phyloP scores from a whole-genome alignment of 2,113 vertebrate genomes.

The Rhinopomastus cyanomelas region DNA sequence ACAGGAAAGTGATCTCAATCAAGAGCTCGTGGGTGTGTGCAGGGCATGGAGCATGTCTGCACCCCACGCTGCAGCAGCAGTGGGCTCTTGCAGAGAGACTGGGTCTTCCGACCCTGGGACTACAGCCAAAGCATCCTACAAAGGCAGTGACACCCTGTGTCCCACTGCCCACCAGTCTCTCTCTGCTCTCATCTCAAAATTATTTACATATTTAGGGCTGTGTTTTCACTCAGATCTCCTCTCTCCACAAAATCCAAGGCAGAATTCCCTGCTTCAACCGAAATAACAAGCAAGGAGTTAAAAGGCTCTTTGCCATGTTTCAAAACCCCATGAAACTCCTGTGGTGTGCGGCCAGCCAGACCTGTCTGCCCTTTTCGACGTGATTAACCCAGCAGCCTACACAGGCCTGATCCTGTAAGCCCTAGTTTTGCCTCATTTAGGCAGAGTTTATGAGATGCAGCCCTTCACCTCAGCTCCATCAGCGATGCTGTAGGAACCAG shows the following conservation, averaged over 20 bases:
- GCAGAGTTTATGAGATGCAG: accelerated
- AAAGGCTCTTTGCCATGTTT: neutral
- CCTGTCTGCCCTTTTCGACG: neutral
- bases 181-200: neutral
- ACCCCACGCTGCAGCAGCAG: neutral
- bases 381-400: neutral
- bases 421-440: neutral
- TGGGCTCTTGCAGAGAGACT: too few relatives aligned
- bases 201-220: neutral
- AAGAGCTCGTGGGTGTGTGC: accelerated
- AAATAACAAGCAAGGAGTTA: neutral
- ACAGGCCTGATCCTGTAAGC: neutral
- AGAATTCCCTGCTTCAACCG: neutral
- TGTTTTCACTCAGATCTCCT: neutral
- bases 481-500: accelerated
- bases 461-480: neutral
- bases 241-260: neutral
- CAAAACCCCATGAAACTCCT: neutral
- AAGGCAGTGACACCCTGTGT: neutral
- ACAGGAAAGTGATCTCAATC: neutral
- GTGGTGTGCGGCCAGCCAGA: neutral
- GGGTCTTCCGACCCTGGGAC: accelerated
- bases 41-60: neutral
- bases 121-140: neutral
- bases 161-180: neutral